Evolutionary conservation across 1,140 invertebrate species (phyloP), one percentile per base, ranked within the genome.

Genomic region (Ceratosolen fusciceps): DNA sequence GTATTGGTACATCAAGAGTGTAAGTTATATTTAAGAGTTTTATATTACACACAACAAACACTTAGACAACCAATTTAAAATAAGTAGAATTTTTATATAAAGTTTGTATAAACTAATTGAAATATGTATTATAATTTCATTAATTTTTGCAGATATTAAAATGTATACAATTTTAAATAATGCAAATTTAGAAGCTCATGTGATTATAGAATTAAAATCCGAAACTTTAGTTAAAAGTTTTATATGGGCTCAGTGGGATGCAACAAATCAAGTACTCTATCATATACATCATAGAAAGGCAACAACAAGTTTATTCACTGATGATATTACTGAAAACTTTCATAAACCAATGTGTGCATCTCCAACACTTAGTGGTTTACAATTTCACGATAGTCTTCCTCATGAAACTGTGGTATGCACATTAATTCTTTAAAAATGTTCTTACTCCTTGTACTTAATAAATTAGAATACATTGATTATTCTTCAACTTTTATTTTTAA

Each of bases 211-310:
- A 78, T 85, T 93, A 3, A 91, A 91, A 60, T 91, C 91, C 14
- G 94, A 95, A 86, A 91, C 89, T 1, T 90, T 96, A 74, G 94
- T 95, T 0, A 93, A 93, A 84, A 92, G 91, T 47, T 96, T 96
- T 83, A 93, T 93, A 70, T 96, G 95, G 95, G 94, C 95, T 0
- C 95, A 96, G 82, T 96, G 95, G 95, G 94, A 96, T 87, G 91
- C 93, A 79, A 91, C 92, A 26, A 93, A 94, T 90, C 94, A 95
- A 87, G 94, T 94, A 14, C 88, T 96, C 1, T 96, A 95, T 88
- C 95, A 96, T 85, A 96, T 96, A 79, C 94, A 96, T 85, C 92
- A 95, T 76, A 92, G 93, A 82, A 92, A 93, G 82, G 92, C 93
- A 39, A 89, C 91, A 9, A 92, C 92, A 73, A 93, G 93, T 84